Evolutionary conservation across 2,113 vertebrate species (phyloP).

Genomic region (Laticauda laticaudata): DNA sequence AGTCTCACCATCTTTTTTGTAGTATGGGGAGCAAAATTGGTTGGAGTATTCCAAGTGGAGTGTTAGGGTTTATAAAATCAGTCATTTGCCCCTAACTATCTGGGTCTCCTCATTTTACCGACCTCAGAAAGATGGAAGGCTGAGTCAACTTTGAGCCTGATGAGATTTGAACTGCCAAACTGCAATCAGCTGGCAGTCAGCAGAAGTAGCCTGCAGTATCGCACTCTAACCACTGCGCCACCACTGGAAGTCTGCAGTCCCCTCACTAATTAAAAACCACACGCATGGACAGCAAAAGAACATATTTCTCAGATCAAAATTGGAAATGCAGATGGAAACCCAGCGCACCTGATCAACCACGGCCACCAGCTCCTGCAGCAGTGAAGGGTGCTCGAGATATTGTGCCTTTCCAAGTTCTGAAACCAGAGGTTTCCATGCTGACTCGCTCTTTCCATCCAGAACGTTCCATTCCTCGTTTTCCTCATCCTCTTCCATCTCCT

Average conservation of each 20-base stretch:
- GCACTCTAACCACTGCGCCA: too few species aligned
- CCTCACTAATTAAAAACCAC: neutral
- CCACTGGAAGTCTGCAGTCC: neutral
- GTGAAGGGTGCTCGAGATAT: slow-evolving; percentile 73
- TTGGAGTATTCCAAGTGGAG: too few species aligned
- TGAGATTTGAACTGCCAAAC: too few species aligned
- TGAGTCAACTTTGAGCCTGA: too few species aligned
- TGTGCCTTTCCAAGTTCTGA: slow-evolving; percentile 56
- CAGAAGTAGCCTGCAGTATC: too few species aligned
- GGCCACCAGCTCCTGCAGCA: slow-evolving; percentile 81
- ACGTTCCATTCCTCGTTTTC: slow-evolving; percentile 27
- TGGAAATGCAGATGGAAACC: neutral
- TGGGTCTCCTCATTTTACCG: too few species aligned
- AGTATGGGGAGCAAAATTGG: too few species aligned
- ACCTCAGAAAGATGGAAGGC: too few species aligned
- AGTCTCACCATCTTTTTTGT: too few species aligned
- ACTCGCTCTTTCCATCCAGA: slow-evolving; percentile 40
- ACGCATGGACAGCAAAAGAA: neutral
- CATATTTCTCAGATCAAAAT: neutral
- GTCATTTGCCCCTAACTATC: too few species aligned
- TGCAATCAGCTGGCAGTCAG: too few species aligned
- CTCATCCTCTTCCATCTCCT: neutral
- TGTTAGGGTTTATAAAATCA: too few species aligned
- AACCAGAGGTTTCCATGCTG: slow-evolving; percentile 51
- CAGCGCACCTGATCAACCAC: slow-evolving; percentile 85